Evolutionary conservation across 30 jellyfish, hydroid and myxozoan species (phyloP), one percentile per base, ranked within the genome.

Genomic region (Aurelia aurita complex sp. Pacific): DNA sequence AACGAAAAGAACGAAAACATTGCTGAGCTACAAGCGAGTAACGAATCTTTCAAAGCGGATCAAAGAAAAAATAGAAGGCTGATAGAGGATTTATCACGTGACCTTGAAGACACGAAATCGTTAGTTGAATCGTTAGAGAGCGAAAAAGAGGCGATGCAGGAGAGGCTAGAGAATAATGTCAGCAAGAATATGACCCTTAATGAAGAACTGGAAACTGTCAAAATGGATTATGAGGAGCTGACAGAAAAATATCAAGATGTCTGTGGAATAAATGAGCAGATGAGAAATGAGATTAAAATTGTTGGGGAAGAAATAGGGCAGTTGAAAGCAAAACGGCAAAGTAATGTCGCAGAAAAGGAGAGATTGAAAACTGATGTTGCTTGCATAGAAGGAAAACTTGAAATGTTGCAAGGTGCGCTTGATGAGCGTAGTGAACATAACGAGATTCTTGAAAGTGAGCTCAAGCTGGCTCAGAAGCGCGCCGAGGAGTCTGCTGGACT

Each of bases 141-240:
- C 35, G 93, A 84, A 59, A 84, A 73, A 42, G 93, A 77, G 67
- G 54, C 81, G 4, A 9, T 84, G 67, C 87, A 73, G n/a, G 85
- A 84, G 82, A 84, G 85, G 85, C 85, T 73, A 14, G 93, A 84
- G 65, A 61, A 63, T 50, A 53, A 60, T 51, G 79, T 74, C 50
- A 62, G 77, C 32, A 84, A 51, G 66, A 72, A 84, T 36, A 34
- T 42, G 52, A 19, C 40, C 4, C 50, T 84, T 3, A 53, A 62
- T 13, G 82, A 73, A 51, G 82, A 73, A 12, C 69, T 84, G 13
- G 82, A 67, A 5, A 13, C 75, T 4, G 5, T 54, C 52, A 64
- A 74, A 50, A 64, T 36, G 8, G 86, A 84, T 40, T 64, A 66
- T 43, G 62, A 74, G 19, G 83, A 73, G 4, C 3, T 63, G 35